Conservation (phyloP, 2,888 invertebrate genomes). For the Rhagophthalmus giganteus region DNA sequence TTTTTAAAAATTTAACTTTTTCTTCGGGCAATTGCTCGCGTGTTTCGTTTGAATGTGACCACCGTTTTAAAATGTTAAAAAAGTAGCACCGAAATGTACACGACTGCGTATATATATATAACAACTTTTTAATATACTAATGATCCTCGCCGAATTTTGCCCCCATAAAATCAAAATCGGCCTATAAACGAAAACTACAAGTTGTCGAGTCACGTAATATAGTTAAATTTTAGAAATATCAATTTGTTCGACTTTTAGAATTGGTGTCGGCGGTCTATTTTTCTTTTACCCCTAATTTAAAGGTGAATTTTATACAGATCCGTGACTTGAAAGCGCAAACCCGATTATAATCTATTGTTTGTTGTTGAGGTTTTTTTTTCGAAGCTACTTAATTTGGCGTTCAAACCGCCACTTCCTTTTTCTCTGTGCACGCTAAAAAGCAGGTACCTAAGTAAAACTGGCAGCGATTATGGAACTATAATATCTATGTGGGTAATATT, state of each 20-base stretch:
- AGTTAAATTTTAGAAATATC: slow-evolving; percentile 41
- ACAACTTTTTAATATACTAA: not conserved
- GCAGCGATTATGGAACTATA: too few species aligned
- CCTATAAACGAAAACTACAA: slow-evolving; percentile 10
- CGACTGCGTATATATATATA: not conserved
- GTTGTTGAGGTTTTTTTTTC: slow-evolving; percentile 21
- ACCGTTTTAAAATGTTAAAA: slow-evolving; percentile 10
- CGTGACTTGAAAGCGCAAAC: slow-evolving; percentile 48
- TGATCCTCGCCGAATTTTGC: not conserved
- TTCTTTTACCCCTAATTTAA: slow-evolving; percentile 46
- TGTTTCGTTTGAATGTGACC: slow-evolving; percentile 15
- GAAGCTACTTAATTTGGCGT: slow-evolving; percentile 24
- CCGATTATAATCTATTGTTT: slow-evolving; percentile 41
- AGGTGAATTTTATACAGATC: slow-evolving; percentile 45
- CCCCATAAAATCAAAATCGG: not conserved
- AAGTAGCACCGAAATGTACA: not conserved
- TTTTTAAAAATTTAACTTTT: slow-evolving; percentile 7
- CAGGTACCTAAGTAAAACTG: too few species aligned
- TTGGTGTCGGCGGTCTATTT: slow-evolving; percentile 37
- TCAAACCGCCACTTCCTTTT: slow-evolving; percentile 28
- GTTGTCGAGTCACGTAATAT: slow-evolving; percentile 33
- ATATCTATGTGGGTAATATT: too few species aligned
- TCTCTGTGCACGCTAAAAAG: too few species aligned
- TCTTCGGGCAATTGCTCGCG: slow-evolving; percentile 23
- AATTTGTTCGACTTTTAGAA: slow-evolving; percentile 37